phyloP scores from a whole-genome alignment of 2,113 vertebrate species.

The Dicaeum eximium region DNA sequence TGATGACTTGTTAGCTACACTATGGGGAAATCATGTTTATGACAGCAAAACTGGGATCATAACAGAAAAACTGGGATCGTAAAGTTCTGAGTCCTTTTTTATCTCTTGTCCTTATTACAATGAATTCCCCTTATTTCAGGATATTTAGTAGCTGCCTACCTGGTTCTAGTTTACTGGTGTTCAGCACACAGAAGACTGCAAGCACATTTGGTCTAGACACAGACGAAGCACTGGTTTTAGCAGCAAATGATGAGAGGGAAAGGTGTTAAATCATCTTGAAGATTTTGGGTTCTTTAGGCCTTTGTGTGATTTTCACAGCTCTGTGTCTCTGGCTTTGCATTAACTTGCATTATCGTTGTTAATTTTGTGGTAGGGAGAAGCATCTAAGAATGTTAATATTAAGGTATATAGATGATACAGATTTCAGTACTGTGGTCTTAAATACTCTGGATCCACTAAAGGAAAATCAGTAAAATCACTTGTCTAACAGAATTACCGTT shows the following conservation, averaged over 20 bases:
- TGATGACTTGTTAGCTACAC: neutral
- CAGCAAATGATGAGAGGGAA: neutral
- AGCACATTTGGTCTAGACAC: accelerated
- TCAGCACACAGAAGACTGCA: neutral
- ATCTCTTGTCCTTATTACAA: neutral
- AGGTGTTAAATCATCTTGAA: neutral
- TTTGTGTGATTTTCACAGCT: neutral
- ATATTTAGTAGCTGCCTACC: neutral
- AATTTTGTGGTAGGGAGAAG: neutral
- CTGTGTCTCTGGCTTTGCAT: neutral
- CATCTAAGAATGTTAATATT: neutral
- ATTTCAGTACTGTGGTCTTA: neutral
- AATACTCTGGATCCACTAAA: neutral
- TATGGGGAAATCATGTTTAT: neutral
- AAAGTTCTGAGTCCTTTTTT: neutral
- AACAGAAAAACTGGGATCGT: neutral
- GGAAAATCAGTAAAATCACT: neutral
- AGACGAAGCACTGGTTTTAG: neutral
- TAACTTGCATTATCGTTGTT: neutral
- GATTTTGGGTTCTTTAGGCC: neutral
- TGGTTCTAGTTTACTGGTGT: neutral
- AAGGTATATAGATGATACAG: too few species aligned
- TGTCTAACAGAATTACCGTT: neutral
- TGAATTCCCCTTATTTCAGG: neutral
- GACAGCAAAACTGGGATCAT: neutral